Evolutionary conservation across 2,888 invertebrate genomes (phyloP), one percentile per base, ranked within the genome.

Genomic region (Calameuta filiformis): DNA sequence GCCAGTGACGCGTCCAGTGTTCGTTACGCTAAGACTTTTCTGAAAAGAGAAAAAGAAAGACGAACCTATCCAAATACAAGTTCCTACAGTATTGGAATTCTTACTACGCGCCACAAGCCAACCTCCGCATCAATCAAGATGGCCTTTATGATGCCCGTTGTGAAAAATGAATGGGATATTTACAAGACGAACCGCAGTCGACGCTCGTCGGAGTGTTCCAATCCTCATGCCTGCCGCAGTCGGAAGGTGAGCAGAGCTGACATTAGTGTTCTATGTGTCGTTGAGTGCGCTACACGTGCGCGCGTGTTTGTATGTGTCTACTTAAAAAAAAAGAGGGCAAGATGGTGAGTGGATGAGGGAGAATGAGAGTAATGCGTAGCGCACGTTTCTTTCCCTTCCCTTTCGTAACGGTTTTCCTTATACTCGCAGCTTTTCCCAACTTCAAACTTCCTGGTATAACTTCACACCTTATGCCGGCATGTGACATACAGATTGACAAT

Each of bases 91-190:
- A 56, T 23, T 56, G 56, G 23, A 23, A 23, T 56, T 56, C 23
- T 56, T 23, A 56, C 23, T 56, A 23, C 56, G 56, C 23, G 56
- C 56, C 56, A 9, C 56, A 23, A 56, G 56, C 9, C 56, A 6
- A 56, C 56, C 56, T 56, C 23, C 6, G 9, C 56, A 56, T 56
- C 9, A 71, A 76, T 83, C 88, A 89, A 88, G 86, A 97, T 97
- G 97, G 97, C 97, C 94, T 97, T 97, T 93, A 97, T 97, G 97
- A 97, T 97, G 96, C 97, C 97, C 79, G 97, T 97, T 84, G 95
- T 97, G 93, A 97, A 97, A 93, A 97, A 97, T 93, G 97, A 97
- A 92, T 97, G 96, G 94, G 96, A 97, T 92, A 97, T 97, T 89
- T 97, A 97, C 94, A 96, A 97, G 93, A 95, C 96, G 83, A 95